Base-by-base conservation (phyloP, 2,797 vertebrate species). In the Phyllotis vaccarum region DNA sequence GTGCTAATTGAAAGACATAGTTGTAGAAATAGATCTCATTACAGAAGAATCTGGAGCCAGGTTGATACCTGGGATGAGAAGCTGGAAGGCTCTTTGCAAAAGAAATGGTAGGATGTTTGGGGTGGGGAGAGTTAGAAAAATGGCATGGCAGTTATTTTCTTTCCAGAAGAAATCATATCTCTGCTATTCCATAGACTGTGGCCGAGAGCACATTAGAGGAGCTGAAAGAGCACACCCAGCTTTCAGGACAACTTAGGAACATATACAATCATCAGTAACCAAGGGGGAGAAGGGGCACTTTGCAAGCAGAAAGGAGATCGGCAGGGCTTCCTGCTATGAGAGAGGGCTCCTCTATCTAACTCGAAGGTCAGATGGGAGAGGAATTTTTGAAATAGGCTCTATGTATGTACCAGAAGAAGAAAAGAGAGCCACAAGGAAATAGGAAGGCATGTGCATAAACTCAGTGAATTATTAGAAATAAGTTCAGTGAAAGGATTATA, bases 391-490 rank as follows among this genome's bases (percentile, higher is more conserved):
- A 75, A 85, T 60, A 64, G 49, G 37, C 75, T 78, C 19, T n/a
- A 31, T 70, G 22, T 43, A 56, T 66, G n/a, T 46, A 56, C 22
- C 3, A 49, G 13, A 90, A 89, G 3, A 49, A 62, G 37, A 46
- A 62, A 86, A 78, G 72, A 66, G 7, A 37, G 29, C 10, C 27
- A 66, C 10, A 2, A 74, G 43, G 40, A 87, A 85, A 64, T 80
- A 79, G 24, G 34, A 70, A 80, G 62, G 22, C 2, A 31, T 19
- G 43, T 79, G 60, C 72, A 58, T 60, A 94, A 95, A 83, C 14
- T 76, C 12, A 90, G 6, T 11, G 27, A 62, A 49, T 87, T 93
- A 9, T 94, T 40, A 91, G 76, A 92, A 96, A 62, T 89, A 96
- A 94, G 10, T 83, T 80, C 75, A 75, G 37, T 64, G 34, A 56